Evolutionary conservation across 2,797 vertebrate genomes (phyloP), one percentile per base, ranked within the genome.

Genomic region (Oreochromis grahami): DNA sequence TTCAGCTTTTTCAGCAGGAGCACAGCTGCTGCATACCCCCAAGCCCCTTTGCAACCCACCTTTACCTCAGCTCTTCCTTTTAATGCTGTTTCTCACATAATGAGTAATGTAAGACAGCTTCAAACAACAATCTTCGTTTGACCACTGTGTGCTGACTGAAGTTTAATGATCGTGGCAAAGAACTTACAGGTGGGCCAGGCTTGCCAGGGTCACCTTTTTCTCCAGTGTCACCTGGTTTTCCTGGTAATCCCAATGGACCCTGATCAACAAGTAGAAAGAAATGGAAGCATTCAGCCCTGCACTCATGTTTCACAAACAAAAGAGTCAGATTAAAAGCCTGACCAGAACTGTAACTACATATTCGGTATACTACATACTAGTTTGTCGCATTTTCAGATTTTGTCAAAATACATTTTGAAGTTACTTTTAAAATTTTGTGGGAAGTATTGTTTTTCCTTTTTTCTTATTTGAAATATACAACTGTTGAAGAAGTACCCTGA

Each of bases 201-300:
- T 82, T 92, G 24, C 96, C 96, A 63, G 51, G 1, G 5, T 97
- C 96, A 10, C 98, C 98, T 93, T 97, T 98, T 14, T 94, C 92
- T 72, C 97, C 98, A 5, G 84, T 85, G 68, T 97, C 96, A 38
- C 97, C 98, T 8, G 95, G 94, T 78, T 91, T 96, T 45, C 98
- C 98, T 3, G 97, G 97, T 41, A 97, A 87, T 12, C 98, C 98
- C 9, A 97, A 88, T 1, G 96, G 95, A 36, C 98, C 97, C 98
- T 98, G 78, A 80, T 80, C 21, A 85, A 21, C 13, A 80, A 81
- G 17, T 45, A 45, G 14, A 78, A 70, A 32, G 0, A 7, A 55
- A 58, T 76, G 32, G 63, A 78, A 80, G 0, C 7, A 51, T 68
- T 19, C 3, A 65, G 8, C 8, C 38, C 51, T 79, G 5, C 1